Base-by-base conservation (phyloP, 2,797 vertebrate species). In the Bovichtus diacanthus region DNA sequence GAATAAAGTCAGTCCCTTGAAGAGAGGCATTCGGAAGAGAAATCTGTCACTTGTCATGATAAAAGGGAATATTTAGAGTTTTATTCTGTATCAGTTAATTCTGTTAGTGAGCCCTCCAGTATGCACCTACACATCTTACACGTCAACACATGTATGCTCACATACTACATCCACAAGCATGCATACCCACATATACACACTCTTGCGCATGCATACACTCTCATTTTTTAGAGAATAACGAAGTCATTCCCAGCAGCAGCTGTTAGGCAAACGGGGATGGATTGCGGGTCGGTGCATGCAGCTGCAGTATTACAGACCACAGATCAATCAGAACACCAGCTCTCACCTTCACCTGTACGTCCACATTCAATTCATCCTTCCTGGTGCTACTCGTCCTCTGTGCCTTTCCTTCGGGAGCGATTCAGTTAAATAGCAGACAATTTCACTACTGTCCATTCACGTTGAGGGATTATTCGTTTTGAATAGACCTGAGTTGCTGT, bases 11-110 rank as follows among this genome's bases (percentile, higher is more conserved):
- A 62, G 86, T 70, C 80, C 65, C 83, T 87, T 82, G 83, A 86
- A 89, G 67, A 85, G 71, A 84, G 39, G 71, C 72, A 25, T 65
- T 49, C n/a, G 15, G 66, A 86, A 78, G 68, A 86, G 81, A 81
- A 91, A 73, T 81, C 82, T 88, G 87, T 80, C 86, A 83, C 87
- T 85, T 84, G 46, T 58, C 71, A 77, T 86, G 82, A 92, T 88
- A 86, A 91, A 91, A 88, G 81, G 27, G 82, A 91, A 89, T 89
- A 88, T 83, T 86, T 78, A 67, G 76, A 75, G 60, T 80, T 85
- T 68, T 27, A 55, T 49, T 76, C 67, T 59, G 65, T 49, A 72
- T 70, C 70, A 61, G 56, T 81, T 54, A n/a, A 66, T 78, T 64
- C 50, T 77, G 74, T 56, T 56, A 81, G 64, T 10, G 4, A n/a